Conservation (phyloP, 2,113 vertebrate species). For the Lasiurus borealis region DNA sequence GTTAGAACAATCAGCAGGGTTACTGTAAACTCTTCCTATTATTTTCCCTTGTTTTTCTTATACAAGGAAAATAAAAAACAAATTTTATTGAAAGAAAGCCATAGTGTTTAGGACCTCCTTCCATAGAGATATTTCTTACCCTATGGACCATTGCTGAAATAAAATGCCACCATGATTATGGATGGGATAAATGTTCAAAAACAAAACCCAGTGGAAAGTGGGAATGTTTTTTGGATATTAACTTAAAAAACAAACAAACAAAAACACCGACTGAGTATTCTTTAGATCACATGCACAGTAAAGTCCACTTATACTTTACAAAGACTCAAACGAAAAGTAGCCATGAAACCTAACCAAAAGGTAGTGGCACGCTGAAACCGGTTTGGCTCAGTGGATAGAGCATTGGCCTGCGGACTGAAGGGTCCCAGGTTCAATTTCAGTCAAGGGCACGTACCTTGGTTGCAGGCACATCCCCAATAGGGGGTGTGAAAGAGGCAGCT, state of each 20-base stretch:
- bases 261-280: background rate
- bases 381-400: too few relatives aligned
- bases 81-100: background rate
- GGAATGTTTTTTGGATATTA: background rate
- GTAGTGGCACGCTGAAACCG: background rate
- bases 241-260: background rate
- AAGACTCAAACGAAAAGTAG: constrained; percentile 34
- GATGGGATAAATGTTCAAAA: constrained; percentile 15
- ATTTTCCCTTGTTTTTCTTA: background rate
- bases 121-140: background rate
- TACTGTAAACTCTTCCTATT: background rate
- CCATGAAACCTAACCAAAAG: constrained; percentile 17
- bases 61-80: background rate
- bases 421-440: too few relatives aligned
- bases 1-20: background rate
- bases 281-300: background rate
- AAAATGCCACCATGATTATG: background rate
- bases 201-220: background rate
- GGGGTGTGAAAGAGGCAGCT: too few relatives aligned
- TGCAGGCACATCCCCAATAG: too few relatives aligned
- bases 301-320: constrained; percentile 13
- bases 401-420: too few relatives aligned
- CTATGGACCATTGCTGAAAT: background rate
- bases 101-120: background rate
- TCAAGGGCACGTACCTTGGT: too few relatives aligned